These are phyloP conservation scores for Campopleginae sp. DNA, from an alignment of 2,888 invertebrate species.

Conservation along the genomic window DNA sequence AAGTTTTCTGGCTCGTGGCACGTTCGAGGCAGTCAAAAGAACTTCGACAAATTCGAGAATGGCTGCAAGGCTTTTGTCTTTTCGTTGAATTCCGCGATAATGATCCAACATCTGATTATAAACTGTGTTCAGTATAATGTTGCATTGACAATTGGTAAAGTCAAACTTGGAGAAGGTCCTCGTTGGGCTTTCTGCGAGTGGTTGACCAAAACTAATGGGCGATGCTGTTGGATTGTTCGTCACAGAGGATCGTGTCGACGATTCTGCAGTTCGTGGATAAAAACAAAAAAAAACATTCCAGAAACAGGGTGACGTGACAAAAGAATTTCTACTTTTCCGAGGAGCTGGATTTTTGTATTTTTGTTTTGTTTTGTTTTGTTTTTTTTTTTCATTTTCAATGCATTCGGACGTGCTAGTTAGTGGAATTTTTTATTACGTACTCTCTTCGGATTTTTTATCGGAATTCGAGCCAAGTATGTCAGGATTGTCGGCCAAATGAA, in stretches of 20 bases:
- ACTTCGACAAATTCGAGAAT: constrained; percentile 87
- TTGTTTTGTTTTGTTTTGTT: not conserved
- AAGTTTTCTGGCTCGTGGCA: constrained; percentile 86
- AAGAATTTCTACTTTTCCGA: not conserved
- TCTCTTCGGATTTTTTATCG: constrained; percentile 34
- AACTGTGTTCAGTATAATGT: constrained; percentile 85
- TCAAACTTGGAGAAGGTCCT: constrained; percentile 85
- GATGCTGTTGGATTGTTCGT: constrained; percentile 40
- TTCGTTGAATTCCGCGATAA: constrained; percentile 86
- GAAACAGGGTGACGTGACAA: not conserved
- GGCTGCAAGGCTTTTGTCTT: constrained; percentile 85
- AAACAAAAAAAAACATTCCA: not conserved
- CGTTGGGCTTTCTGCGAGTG: constrained; percentile 72
- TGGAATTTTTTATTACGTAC: constrained; percentile 17
- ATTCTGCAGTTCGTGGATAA: constrained; percentile 35
- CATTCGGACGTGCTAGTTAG: not conserved
- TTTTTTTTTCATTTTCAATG: constrained; percentile 3
- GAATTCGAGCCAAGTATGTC: constrained; percentile 21
- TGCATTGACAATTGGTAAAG: constrained; percentile 86
- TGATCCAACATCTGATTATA: constrained; percentile 87
- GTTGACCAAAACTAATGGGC: constrained; percentile 34
- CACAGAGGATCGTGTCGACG: constrained; percentile 28
- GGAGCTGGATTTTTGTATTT: not conserved
- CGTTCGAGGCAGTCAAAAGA: constrained; percentile 86
- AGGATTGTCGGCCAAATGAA: constrained; percentile 53